Evolutionary conservation across 2,888 invertebrate species (phyloP).

Genomic region (Drosophila melanosoma): DNA sequence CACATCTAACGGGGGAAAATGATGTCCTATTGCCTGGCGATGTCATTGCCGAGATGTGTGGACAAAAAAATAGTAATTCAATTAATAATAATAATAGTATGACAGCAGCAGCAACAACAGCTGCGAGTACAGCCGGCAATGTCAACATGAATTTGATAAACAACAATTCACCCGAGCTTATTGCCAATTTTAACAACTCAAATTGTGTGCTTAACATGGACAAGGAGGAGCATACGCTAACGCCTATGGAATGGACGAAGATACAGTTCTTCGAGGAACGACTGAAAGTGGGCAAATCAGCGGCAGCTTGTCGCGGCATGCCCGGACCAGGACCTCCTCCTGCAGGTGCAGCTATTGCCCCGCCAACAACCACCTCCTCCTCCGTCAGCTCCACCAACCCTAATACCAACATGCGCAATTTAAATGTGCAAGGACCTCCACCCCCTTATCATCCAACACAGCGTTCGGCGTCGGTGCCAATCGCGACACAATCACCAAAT

Average conservation of each 20-base stretch:
- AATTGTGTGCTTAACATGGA: constrained; percentile 43
- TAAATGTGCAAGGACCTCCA: constrained; percentile 88
- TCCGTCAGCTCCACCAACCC: background rate
- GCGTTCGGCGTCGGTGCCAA: constrained; percentile 90
- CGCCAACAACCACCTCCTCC: constrained; percentile 13
- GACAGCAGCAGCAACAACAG: constrained; percentile 6
- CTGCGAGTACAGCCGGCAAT: constrained; percentile 17
- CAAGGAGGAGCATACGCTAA: constrained; percentile 81
- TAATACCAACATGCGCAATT: constrained; percentile 35
- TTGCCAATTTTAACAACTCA: constrained; percentile 52
- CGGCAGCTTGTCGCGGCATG: constrained; percentile 34
- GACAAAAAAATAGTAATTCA: constrained; percentile 34
- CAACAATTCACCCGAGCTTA: constrained; percentile 62
- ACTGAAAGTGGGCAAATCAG: constrained; percentile 85
- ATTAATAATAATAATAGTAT: constrained; percentile 45
- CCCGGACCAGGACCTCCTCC: constrained; percentile 19
- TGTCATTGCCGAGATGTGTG: constrained; percentile 23
- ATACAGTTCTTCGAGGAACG: constrained; percentile 92
- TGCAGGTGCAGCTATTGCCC: constrained; percentile 5
- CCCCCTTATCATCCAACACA: constrained; percentile 91
- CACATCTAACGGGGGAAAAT: background rate
- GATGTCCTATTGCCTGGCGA: constrained; percentile 55
- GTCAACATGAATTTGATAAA: constrained; percentile 53
- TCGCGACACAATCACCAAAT: constrained; percentile 90
- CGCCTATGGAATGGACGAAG: constrained; percentile 96